phyloP scores from a whole-genome alignment of 2,888 invertebrate genomes.

The Caenorhabditis wallacei region DNA sequence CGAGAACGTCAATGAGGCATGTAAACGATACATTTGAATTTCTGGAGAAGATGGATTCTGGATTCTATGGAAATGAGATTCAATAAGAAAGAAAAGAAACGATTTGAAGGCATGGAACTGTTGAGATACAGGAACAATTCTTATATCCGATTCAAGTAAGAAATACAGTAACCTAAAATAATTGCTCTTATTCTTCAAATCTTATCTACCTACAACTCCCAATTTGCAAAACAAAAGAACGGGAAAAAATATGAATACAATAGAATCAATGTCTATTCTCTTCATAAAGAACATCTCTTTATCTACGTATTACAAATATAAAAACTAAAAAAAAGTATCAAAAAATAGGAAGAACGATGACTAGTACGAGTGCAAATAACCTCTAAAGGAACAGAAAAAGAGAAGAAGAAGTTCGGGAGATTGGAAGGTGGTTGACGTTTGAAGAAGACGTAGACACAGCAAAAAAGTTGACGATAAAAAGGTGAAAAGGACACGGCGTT shows the following conservation, averaged over 20 bases:
- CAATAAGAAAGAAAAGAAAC: neutral
- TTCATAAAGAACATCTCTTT: slow-evolving; percentile 10
- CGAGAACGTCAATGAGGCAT: slow-evolving; percentile 24
- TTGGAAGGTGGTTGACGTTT: neutral
- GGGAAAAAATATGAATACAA: slow-evolving; percentile 5
- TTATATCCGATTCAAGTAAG: too few species aligned
- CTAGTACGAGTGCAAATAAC: slow-evolving; percentile 55
- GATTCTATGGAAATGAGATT: neutral
- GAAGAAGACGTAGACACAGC: neutral
- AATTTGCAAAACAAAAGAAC: too few species aligned
- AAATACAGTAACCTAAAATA: too few species aligned
- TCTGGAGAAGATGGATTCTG: neutral
- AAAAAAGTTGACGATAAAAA: slow-evolving; percentile 11
- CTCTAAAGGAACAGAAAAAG: slow-evolving; percentile 19
- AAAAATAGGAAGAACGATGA: slow-evolving; percentile 34
- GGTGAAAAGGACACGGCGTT: slow-evolving; percentile 19
- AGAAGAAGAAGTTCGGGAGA: slow-evolving; percentile 22
- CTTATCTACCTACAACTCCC: too few species aligned
- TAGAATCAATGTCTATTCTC: neutral
- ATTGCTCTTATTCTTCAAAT: too few species aligned
- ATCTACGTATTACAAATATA: slow-evolving; percentile 18
- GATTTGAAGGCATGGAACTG: neutral
- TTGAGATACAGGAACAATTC: too few species aligned
- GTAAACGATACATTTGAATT: neutral
- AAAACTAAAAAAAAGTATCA: slow-evolving; percentile 27